A percentile compares a stretch with the other conserved stretches of the same genome.
Conservation (phyloP, 2,888 invertebrate species). For the Apamea anceps region DNA sequence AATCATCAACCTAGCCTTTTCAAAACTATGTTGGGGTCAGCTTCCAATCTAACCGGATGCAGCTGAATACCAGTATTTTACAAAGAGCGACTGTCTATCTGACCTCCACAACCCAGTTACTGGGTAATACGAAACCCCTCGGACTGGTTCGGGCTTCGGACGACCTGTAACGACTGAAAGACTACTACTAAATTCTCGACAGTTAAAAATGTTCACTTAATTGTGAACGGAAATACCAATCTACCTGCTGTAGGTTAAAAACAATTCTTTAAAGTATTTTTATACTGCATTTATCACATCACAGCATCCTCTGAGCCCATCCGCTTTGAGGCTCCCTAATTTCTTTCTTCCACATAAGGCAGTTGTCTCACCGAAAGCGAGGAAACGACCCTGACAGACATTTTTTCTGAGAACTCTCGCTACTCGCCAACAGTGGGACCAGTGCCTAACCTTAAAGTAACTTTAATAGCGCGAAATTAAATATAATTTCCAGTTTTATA, state of each 20-base stretch:
- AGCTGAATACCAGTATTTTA: too few species aligned
- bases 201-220: constrained; percentile 5
- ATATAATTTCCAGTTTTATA: constrained; percentile 35
- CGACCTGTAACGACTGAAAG: neutral
- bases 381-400: neutral
- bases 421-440: neutral
- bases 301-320: constrained; percentile 23
- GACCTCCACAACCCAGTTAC: too few species aligned
- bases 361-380: neutral
- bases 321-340: constrained; percentile 28
- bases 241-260: neutral
- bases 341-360: constrained; percentile 22
- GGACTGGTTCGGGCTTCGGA: too few species aligned
- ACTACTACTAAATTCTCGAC: neutral
- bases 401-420: neutral
- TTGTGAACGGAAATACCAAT: constrained; percentile 17
- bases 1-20: too few species aligned
- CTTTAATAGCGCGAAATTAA: constrained; percentile 36
- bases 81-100: too few species aligned
- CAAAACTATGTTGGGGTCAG: too few species aligned
- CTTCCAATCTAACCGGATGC: too few species aligned
- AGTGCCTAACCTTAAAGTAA: constrained; percentile 11
- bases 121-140: too few species aligned
- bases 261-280: constrained; percentile 1
- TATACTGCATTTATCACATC: constrained; percentile 8